These are phyloP conservation scores for Seira ritae DNA, from an alignment of 2,888 invertebrate species.

Conservation along the genomic window DNA sequence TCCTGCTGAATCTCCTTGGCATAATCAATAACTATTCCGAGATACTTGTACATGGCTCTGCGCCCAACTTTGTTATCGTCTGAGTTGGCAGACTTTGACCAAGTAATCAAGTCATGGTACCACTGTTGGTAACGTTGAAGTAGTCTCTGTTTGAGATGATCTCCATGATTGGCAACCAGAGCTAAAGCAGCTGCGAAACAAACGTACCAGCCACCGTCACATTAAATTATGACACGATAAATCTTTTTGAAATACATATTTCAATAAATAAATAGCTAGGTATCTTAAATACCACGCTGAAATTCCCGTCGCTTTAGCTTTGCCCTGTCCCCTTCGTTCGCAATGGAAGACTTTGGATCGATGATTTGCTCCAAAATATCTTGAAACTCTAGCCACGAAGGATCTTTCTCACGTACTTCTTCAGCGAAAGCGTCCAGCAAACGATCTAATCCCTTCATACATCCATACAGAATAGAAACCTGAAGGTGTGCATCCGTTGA, in stretches of 20 bases:
- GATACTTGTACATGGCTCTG: slow-evolving; percentile 67
- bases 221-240: slow-evolving; percentile 3
- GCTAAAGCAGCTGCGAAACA: slow-evolving; percentile 67
- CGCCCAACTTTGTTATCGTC: slow-evolving; percentile 68
- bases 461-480: slow-evolving; percentile 68
- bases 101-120: slow-evolving; percentile 67
- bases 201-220: neutral
- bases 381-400: slow-evolving; percentile 60
- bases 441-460: slow-evolving; percentile 64
- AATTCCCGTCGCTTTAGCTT: slow-evolving; percentile 71
- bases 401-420: slow-evolving; percentile 19
- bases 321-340: slow-evolving; percentile 16
- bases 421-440: slow-evolving; percentile 50
- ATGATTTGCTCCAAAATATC: slow-evolving; percentile 68
- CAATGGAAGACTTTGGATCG: slow-evolving; percentile 70
- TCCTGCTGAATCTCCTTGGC: slow-evolving; percentile 15
- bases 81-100: slow-evolving; percentile 69
- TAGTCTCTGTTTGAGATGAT: slow-evolving; percentile 44
- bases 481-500: slow-evolving; percentile 67
- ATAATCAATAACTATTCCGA: slow-evolving; percentile 49
- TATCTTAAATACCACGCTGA: slow-evolving; percentile 64
- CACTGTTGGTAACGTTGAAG: slow-evolving; percentile 64
- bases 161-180: slow-evolving; percentile 66
- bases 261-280: neutral
- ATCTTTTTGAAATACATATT: neutral